Evolutionary conservation across 2,797 vertebrate species (phyloP).

Genomic region (Phyllotis vaccarum): DNA sequence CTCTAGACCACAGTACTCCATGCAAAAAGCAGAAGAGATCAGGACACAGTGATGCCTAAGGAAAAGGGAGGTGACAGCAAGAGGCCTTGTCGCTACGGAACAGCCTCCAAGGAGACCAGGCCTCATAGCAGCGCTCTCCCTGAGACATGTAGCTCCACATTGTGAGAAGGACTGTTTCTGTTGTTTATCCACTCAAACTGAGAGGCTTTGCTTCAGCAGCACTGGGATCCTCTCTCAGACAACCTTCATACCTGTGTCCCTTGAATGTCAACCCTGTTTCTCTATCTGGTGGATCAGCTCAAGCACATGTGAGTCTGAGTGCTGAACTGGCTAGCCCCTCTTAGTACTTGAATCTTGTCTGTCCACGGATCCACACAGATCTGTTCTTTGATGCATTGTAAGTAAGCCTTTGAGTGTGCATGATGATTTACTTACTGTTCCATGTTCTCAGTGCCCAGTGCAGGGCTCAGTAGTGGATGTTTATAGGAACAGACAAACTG

Average conservation of each 20-base stretch:
- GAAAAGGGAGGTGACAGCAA: background rate
- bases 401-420: background rate
- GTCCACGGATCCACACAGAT: background rate
- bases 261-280: background rate
- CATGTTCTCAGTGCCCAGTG: background rate
- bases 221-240: background rate
- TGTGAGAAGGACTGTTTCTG: background rate
- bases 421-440: background rate
- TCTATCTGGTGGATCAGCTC: background rate
- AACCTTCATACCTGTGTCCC: background rate
- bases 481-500: background rate
- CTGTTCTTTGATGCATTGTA: background rate
- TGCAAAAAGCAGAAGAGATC: background rate
- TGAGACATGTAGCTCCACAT: background rate
- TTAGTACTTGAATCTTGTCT: background rate
- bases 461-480: fast-evolving
- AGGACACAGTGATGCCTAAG: background rate
- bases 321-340: background rate
- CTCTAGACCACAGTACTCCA: background rate
- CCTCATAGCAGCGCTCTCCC: too few species aligned
- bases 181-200: too few species aligned
- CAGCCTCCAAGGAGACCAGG: background rate
- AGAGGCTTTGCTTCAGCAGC: background rate
- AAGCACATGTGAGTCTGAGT: background rate
- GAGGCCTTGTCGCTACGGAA: background rate